Percentiles rank a stretch among this genome's conserved stretches.
phyloP scores from a whole-genome alignment of 2,888 invertebrate genomes.

The Drosophila kambysellisi region DNA sequence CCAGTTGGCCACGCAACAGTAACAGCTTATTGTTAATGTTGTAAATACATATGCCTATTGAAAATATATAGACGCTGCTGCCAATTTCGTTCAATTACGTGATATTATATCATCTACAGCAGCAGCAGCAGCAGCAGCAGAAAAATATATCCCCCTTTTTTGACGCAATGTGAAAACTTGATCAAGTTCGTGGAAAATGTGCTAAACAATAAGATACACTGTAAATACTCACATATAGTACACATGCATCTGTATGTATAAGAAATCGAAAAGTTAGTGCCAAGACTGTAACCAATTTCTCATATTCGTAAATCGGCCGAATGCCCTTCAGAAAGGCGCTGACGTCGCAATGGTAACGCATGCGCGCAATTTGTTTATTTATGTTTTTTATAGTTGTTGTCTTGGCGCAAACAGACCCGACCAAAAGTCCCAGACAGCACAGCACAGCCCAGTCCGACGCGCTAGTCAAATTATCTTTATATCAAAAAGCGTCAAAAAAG shows the following conservation, averaged over 20 bases:
- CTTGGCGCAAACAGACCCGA: conserved; percentile 50
- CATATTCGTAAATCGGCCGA: conserved; percentile 57
- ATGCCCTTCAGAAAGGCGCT: conserved; percentile 64
- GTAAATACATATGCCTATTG: conserved; percentile 22
- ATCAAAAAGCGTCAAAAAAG: conserved; percentile 34
- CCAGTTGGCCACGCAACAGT: conserved; percentile 47
- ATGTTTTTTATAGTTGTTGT: conserved; percentile 75
- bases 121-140: conserved; percentile 3
- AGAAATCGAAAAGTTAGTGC: conserved; percentile 27
- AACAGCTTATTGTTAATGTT: conserved; percentile 38
- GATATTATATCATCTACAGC: conserved; percentile 54
- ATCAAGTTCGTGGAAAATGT: conserved; percentile 61
- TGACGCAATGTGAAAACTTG: conserved; percentile 58
- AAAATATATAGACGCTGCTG: conserved; percentile 7
- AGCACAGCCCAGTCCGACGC: not conserved
- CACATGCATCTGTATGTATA: conserved; percentile 9
- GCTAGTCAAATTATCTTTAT: conserved; percentile 60
- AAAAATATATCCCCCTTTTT: conserved; percentile 28
- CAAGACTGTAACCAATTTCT: conserved; percentile 56
- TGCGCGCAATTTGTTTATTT: conserved; percentile 77
- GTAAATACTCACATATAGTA: not conserved
- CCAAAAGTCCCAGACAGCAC: conserved; percentile 2
- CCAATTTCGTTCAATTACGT: conserved; percentile 32
- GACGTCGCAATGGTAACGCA: conserved; percentile 57
- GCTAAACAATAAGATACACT: conserved; percentile 60